Percentiles rank a stretch among this genome's conserved stretches.
These are phyloP conservation scores for Montipora cactus DNA, from an alignment of 64 coral and sea anemone genomes.

Conservation along the genomic window DNA sequence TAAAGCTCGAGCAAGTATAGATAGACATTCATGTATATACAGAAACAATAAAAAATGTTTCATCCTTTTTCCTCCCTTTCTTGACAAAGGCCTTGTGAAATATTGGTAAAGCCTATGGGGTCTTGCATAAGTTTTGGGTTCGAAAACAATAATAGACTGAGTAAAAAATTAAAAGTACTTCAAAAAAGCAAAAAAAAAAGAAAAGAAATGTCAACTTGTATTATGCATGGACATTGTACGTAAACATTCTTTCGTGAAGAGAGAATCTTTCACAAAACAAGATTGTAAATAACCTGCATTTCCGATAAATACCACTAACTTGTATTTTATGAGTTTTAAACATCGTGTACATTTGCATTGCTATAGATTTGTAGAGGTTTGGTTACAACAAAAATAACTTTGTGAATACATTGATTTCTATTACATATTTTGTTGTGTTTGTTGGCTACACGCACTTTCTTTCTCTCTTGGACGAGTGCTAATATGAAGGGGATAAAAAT, in stretches of 20 bases:
- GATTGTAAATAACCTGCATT: constrained; percentile 49
- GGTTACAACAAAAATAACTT: constrained; percentile 55
- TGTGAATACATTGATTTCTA: constrained; percentile 63
- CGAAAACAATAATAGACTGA: not conserved
- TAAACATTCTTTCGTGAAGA: constrained; percentile 40
- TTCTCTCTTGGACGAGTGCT: too few species aligned
- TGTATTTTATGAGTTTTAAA: constrained; percentile 69
- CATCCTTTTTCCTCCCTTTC: constrained; percentile 10
- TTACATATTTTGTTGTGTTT: not conserved
- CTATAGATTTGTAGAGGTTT: constrained; percentile 62
- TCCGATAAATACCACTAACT: constrained; percentile 3
- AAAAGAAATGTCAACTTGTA: not conserved
- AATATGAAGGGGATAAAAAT: too few species aligned
- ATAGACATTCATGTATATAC: not conserved
- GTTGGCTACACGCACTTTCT: not conserved
- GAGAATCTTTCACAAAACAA: constrained; percentile 19
- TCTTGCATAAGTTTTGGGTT: not conserved
- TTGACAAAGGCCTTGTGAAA: constrained; percentile 20
- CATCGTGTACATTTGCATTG: constrained; percentile 50
- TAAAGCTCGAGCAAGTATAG: not conserved
- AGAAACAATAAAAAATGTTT: not conserved
- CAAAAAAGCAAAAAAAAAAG: constrained; percentile 14
- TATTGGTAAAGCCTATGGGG: not conserved
- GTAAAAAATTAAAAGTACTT: not conserved
- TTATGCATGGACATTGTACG: constrained; percentile 33